Percentiles rank a stretch among this genome's conserved stretches.
Conservation (phyloP, 2,113 vertebrate species). For the Tragelaphus scriptus region DNA sequence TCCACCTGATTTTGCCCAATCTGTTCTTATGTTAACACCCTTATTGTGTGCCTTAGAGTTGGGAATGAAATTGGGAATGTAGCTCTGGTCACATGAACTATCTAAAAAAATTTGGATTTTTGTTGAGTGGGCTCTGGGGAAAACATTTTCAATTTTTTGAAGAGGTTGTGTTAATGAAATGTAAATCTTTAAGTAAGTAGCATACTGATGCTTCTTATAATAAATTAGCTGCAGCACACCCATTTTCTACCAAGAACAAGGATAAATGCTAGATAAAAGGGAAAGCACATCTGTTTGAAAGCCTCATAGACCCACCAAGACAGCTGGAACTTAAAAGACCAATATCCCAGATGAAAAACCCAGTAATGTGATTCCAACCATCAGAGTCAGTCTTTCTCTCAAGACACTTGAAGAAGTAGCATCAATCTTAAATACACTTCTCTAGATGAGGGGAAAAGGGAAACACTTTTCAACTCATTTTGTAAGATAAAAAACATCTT, state of each 20-base stretch:
- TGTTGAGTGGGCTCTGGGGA: background rate
- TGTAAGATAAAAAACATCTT: background rate
- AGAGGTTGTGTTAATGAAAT: background rate
- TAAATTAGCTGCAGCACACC: background rate
- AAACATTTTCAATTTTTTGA: background rate
- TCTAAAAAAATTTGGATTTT: background rate
- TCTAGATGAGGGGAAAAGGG: background rate
- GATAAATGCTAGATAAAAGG: background rate
- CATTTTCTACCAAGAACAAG: background rate
- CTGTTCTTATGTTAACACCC: background rate
- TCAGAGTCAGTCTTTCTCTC: background rate
- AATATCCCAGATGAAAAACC: background rate
- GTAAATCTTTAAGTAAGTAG: constrained; percentile 17
- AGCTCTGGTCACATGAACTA: background rate
- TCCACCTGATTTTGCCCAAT: background rate
- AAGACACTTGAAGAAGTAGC: background rate
- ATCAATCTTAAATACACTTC: background rate
- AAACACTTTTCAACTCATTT: background rate
- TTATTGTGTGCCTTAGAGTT: background rate
- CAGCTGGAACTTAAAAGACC: background rate
- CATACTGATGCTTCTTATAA: background rate
- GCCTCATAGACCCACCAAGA: background rate
- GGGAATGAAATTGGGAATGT: background rate
- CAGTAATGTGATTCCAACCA: background rate
- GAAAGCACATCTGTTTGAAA: background rate